Conservation (phyloP, 2,113 vertebrate genomes). For the Okapia johnstoni region DNA sequence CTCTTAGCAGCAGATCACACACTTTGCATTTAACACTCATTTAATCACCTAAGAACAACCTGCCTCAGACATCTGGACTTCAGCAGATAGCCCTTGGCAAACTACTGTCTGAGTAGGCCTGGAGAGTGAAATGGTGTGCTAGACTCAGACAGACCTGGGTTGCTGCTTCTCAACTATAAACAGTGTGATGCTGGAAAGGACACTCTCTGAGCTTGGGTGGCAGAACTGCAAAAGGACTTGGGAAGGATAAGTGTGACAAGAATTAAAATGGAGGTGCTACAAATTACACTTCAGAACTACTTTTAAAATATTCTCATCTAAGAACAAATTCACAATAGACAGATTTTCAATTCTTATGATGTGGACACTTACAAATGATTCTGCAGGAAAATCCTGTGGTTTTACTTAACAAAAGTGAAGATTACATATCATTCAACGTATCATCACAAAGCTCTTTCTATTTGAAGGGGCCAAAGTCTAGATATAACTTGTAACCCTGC, state of each 20-base stretch:
- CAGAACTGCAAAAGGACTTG: not conserved
- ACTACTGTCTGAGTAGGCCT: not conserved
- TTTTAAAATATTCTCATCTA: slow-evolving; percentile 45
- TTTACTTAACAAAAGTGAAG: slow-evolving; percentile 72
- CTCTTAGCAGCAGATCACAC: not conserved
- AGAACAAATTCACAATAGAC: not conserved
- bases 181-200: not conserved
- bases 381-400: slow-evolving; percentile 63
- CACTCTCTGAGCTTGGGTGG: not conserved
- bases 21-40: not conserved
- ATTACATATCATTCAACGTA: slow-evolving; percentile 67
- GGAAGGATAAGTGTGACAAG: not conserved
- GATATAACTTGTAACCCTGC: slow-evolving; percentile 68
- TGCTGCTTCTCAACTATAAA: not conserved
- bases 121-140: not conserved
- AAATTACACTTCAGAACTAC: slow-evolving; percentile 45
- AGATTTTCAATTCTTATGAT: slow-evolving; percentile 47
- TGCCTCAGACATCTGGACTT: not conserved
- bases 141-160: not conserved
- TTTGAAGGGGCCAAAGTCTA: slow-evolving; percentile 69
- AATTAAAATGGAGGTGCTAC: slow-evolving; percentile 31
- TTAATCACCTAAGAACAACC: not conserved
- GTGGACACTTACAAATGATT: slow-evolving; percentile 61
- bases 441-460: slow-evolving; percentile 57
- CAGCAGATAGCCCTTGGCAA: not conserved